A percentile compares a stretch with the other conserved stretches of the same genome.
Conservation (phyloP, 2,888 invertebrate genomes). For the Diaperis boleti region DNA sequence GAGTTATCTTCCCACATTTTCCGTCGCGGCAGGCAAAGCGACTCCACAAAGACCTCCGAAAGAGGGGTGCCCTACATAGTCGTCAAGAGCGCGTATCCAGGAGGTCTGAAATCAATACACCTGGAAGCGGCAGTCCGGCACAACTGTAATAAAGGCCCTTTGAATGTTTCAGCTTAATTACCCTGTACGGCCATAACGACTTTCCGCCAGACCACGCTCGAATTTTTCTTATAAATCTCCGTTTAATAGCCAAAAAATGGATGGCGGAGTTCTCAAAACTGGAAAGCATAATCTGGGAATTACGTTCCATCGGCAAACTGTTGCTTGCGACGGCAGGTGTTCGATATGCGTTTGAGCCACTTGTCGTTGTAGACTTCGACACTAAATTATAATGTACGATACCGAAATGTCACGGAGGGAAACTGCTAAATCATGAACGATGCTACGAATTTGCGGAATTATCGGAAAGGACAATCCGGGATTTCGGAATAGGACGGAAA, state of each 20-base stretch:
- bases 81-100: slow-evolving; percentile 33
- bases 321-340: slow-evolving; percentile 31
- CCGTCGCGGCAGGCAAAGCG: slow-evolving; percentile 24
- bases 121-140: slow-evolving; percentile 35
- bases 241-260: slow-evolving; percentile 30
- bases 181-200: slow-evolving; percentile 33
- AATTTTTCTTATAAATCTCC: slow-evolving; percentile 32
- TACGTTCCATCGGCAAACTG: slow-evolving; percentile 37
- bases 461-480: slow-evolving; percentile 10
- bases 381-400: slow-evolving; percentile 34
- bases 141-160: slow-evolving; percentile 19
- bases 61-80: slow-evolving; percentile 21
- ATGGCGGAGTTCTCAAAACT: slow-evolving; percentile 9
- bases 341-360: slow-evolving; percentile 18
- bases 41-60: slow-evolving; percentile 17
- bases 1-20: slow-evolving; percentile 26
- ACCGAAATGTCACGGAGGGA: slow-evolving; percentile 23
- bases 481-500: neutral
- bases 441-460: slow-evolving; percentile 16
- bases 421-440: slow-evolving; percentile 19
- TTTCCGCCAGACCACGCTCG: slow-evolving; percentile 15
- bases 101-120: slow-evolving; percentile 34
- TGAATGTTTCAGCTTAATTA: slow-evolving; percentile 39
- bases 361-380: slow-evolving; percentile 28
- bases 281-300: slow-evolving; percentile 25